Base-by-base conservation (phyloP, 2,113 vertebrate species). In the Sitta europaea region DNA sequence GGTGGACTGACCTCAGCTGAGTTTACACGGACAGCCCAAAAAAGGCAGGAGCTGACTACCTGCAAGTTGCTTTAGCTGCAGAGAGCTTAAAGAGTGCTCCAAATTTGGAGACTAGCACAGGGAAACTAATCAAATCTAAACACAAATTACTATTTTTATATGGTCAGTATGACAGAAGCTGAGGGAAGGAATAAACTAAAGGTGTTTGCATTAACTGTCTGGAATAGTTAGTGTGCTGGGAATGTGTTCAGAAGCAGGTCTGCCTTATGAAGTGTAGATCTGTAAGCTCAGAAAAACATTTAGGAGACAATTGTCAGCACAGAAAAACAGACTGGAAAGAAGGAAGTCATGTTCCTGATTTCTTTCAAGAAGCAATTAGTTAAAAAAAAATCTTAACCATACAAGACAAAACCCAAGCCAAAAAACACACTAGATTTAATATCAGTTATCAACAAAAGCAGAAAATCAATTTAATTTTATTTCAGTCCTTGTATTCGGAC, bases 141-240 rank as follows among this genome's bases (percentile, higher is more conserved):
- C 11, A 63, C 17, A 76, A 75, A 35, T 2, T 45, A 63, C 8
- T 63, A 40, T 65, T 82, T 73, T 74, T 2, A 63, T 47, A 63
- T 8, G 21, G 38, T 76, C 67, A 65, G 29, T 11, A 18, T 14
- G 33, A 80, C 38, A 62, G 67, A 91, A 54, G 35, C 20, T 38
- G 58, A 62, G 27, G 57, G 42, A 83, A 91, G 72, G 31, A 91
- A 80, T 42, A 83, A 90, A 80, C 17, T 40, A 11, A 33, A 67
- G 27, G 36, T 42, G 25, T 48, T 86, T 77, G 45, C 38, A 57
- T 43, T 29, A 83, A 77, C 47, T 17, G 79, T 63, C 72, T 48
- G 33, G 51, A 95, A 45, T 19, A 63, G 38, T 62, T 35, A 24
- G 38, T 25, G 51, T 0, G 0, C 24, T 2, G 2, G 16, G 18